Evolutionary conservation across 92 coral and sea anemone species (phyloP).

Genomic region (Parazoanthus swiftii): DNA sequence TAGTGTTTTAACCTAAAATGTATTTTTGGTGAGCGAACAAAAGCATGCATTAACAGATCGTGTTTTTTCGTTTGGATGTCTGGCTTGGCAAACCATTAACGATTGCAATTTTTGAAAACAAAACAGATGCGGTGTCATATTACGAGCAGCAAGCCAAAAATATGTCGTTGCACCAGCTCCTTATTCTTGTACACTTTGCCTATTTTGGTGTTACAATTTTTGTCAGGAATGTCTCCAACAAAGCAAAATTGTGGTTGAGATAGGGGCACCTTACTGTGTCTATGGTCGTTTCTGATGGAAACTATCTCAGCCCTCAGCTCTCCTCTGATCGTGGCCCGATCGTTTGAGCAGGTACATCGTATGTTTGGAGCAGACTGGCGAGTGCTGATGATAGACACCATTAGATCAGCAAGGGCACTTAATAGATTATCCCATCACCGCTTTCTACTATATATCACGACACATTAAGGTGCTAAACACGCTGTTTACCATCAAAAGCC

Average conservation of each 20-base stretch:
- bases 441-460: background rate
- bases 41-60: background rate
- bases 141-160: background rate
- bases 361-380: background rate
- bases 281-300: background rate
- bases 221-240: background rate
- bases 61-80: conserved; percentile 1
- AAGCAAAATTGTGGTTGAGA: background rate
- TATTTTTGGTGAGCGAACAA: background rate
- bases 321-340: conserved; percentile 13
- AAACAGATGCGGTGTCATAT: background rate
- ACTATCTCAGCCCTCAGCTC: conserved; percentile 8
- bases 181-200: background rate
- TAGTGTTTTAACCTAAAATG: background rate
- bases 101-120: background rate
- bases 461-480: conserved; percentile 41
- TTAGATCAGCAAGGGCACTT: conserved; percentile 38
- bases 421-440: conserved; percentile 30
- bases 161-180: background rate
- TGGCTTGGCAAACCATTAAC: background rate
- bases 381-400: conserved; percentile 28
- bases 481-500: conserved; percentile 16
- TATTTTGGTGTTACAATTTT: background rate
- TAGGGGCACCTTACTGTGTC: background rate
- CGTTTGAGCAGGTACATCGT: background rate